phyloP scores from a whole-genome alignment of 2,797 vertebrate genomes.

The Eulemur albifrons region DNA sequence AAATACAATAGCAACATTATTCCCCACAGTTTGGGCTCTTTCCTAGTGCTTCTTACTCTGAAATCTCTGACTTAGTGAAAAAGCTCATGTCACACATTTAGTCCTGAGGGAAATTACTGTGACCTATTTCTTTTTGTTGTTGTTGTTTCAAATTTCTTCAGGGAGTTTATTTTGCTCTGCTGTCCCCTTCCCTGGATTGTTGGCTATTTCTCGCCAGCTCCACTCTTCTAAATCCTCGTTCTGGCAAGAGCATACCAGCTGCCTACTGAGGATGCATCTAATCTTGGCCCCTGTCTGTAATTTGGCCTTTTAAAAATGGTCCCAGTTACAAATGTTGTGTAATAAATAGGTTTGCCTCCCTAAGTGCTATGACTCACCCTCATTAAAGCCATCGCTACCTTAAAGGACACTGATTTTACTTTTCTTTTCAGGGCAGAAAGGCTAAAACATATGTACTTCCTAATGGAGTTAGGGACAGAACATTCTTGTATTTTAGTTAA shows the following conservation, averaged over 20 bases:
- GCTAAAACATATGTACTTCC: background rate
- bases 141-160: slow-evolving; percentile 58
- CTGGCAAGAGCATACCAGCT: background rate
- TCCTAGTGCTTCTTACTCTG: slow-evolving; percentile 10
- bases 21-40: fast-evolving
- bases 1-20: slow-evolving; percentile 57
- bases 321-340: slow-evolving; percentile 59
- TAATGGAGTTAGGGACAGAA: background rate
- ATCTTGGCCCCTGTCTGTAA: slow-evolving; percentile 41
- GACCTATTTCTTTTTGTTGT: slow-evolving; percentile 38
- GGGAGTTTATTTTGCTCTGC: slow-evolving; percentile 26
- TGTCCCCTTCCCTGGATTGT: background rate
- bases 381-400: slow-evolving; percentile 56
- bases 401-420: slow-evolving; percentile 47
- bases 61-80: slow-evolving; percentile 46
- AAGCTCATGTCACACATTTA: slow-evolving; percentile 43
- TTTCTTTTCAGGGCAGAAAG: slow-evolving; percentile 46
- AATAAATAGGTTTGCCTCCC: slow-evolving; percentile 69
- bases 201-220: slow-evolving; percentile 36
- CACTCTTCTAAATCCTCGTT: slow-evolving; percentile 44
- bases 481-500: slow-evolving; percentile 34
- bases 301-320: slow-evolving; percentile 58
- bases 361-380: slow-evolving; percentile 53
- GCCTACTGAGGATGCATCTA: slow-evolving; percentile 62
- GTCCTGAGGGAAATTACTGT: slow-evolving; percentile 64